These are phyloP conservation scores for Saguinus imperator DNA, from an alignment of 2,113 vertebrate species.

Conservation along the genomic window DNA sequence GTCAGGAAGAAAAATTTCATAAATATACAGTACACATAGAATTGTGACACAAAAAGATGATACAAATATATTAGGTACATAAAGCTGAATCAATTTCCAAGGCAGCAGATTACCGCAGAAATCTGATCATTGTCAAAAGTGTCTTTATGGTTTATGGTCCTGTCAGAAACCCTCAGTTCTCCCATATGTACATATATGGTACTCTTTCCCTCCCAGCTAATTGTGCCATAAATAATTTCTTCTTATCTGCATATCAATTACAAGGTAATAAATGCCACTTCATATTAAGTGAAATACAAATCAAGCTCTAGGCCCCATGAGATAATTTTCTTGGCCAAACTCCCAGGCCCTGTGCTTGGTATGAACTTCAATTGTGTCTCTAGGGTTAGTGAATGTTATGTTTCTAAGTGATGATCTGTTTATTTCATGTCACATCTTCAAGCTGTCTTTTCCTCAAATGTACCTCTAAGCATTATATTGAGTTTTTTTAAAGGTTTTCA, in stretches of 20 bases:
- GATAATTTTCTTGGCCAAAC: constrained; percentile 77
- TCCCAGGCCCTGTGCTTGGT: constrained; percentile 77
- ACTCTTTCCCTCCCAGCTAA: constrained; percentile 62
- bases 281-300: constrained; percentile 79
- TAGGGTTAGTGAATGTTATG: constrained; percentile 63
- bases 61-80: constrained; percentile 52
- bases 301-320: constrained; percentile 72
- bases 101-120: constrained; percentile 60
- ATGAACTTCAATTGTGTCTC: constrained; percentile 67
- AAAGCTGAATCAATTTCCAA: constrained; percentile 50
- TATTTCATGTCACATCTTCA: constrained; percentile 74
- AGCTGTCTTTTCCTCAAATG: constrained; percentile 63
- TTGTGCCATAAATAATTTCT: constrained; percentile 78
- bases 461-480: constrained; percentile 55
- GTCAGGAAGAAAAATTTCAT: not conserved
- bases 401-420: constrained; percentile 74
- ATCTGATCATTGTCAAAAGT: constrained; percentile 62
- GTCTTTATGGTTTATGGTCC: constrained; percentile 64
- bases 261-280: constrained; percentile 80
- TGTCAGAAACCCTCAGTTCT: constrained; percentile 62
- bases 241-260: constrained; percentile 80
- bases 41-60: constrained; percentile 33
- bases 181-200: constrained; percentile 68
- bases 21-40: constrained; percentile 38
- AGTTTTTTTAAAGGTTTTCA: constrained; percentile 56